Evolutionary conservation across 2,888 invertebrate genomes (phyloP).

Genomic region (Epinotia demarniana): DNA sequence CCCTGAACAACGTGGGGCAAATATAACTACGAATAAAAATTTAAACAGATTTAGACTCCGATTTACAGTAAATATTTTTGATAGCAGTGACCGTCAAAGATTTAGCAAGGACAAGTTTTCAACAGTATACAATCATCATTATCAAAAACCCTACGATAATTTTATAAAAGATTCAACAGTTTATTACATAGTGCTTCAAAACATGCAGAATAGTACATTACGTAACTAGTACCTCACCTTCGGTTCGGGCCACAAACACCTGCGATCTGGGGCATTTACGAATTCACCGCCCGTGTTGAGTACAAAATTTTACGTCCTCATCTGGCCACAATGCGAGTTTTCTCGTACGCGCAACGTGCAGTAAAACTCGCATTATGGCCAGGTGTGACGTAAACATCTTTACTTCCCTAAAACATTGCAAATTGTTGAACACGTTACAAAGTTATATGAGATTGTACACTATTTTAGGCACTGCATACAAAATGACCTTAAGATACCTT

Average conservation of each 20-base stretch:
- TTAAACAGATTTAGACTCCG: neutral
- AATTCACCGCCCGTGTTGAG: too few relatives aligned
- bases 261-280: too few relatives aligned
- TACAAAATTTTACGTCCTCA: too few relatives aligned
- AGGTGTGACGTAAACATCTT: too few relatives aligned
- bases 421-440: neutral
- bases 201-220: too few relatives aligned
- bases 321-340: too few relatives aligned
- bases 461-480: neutral
- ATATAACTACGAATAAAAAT: neutral
- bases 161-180: too few relatives aligned
- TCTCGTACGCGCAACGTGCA: too few relatives aligned
- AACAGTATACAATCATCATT: neutral
- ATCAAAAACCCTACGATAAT: neutral
- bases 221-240: too few relatives aligned
- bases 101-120: neutral
- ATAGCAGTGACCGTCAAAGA: too few relatives aligned
- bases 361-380: too few relatives aligned
- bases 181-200: neutral
- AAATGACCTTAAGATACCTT: neutral
- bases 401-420: neutral
- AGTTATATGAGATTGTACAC: neutral
- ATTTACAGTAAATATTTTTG: neutral
- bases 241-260: too few relatives aligned
- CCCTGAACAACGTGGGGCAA: neutral